Base-by-base conservation (phyloP, 2,797 vertebrate genomes). In the Catostomus latipinnis region DNA sequence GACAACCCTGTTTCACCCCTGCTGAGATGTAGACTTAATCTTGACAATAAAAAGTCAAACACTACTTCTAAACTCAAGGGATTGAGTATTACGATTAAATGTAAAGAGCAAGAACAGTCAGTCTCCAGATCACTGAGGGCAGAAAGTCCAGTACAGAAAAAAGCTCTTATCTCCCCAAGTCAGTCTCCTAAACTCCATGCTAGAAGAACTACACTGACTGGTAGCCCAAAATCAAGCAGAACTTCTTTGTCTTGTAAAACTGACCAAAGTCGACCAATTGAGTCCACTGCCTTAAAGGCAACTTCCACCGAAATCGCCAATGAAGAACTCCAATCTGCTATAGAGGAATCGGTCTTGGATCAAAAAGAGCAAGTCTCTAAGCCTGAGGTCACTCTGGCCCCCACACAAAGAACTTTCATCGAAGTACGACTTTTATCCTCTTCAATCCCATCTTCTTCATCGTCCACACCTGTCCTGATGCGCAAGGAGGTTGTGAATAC, bases 41-140 rank as follows among this genome's bases (percentile, higher is more conserved):
- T 86, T 79, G 94, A 93, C 83, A 65, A 88, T 78, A 93, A 93
- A 68, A 94, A 92, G 73, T 76, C 90, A 71, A 91, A 87, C 84
- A 84, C 86, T 5, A 88, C 90, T 34, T 90, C 94, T 48, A 96
- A 94, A 89, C 87, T 96, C 8, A 97, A 93, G 87, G 94, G 92
- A 6, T 91, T 96, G 8, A 92, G 81, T 73, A 87, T 95, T 82
- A 97, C 94, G 87, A 94, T 89, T 82, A 95, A 91, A 85, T 88
- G 84, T 84, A 95, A 90, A 85, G 65, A 81, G 70, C 86, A 86
- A 0, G 94, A 95, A 76, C 83, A 84, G 61, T 76, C 83, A 16
- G 78, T 86, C 5, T 16, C 80, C 13, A 88, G 77, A 78, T 0
- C 68, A 0, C 74, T 80, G 1, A 93, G 87, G 85, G 78, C 81